Percentiles rank a stretch among this genome's conserved stretches.
phyloP scores from a whole-genome alignment of 1,140 invertebrate species.

The Hypsibius dujardini region DNA sequence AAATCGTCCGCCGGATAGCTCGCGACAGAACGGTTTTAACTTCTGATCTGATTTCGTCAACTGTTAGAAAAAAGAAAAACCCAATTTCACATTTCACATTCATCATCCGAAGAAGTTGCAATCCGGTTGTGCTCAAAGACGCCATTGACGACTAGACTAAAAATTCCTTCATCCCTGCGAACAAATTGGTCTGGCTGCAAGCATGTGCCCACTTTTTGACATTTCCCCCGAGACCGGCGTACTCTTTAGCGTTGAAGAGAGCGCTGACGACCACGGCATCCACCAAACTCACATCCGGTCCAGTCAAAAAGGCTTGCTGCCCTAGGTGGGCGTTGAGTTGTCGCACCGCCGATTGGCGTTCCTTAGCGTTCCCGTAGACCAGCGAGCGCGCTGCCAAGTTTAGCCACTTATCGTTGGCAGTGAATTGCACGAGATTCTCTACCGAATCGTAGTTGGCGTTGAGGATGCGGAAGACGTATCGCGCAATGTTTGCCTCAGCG shows the following conservation, averaged over 20 bases:
- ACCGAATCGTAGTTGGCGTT: neutral
- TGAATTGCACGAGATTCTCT: neutral
- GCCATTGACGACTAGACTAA: neutral
- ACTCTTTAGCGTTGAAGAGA: neutral
- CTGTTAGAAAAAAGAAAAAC: neutral
- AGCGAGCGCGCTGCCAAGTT: neutral
- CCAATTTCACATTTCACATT: neutral
- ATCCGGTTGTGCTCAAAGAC: too few relatives aligned
- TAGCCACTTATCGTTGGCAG: slow-evolving; percentile 4
- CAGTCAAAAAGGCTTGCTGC: neutral
- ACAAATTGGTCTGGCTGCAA: neutral
- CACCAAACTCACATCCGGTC: neutral
- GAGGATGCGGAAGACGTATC: neutral
- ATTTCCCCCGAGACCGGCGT: neutral
- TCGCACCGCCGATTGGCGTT: neutral
- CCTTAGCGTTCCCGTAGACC: slow-evolving; percentile 4
- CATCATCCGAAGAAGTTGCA: neutral
- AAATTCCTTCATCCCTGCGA: neutral
- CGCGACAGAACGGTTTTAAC: neutral
- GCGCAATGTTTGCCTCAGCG: neutral
- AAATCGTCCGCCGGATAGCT: neutral
- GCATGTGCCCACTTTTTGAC: neutral
- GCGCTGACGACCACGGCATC: neutral
- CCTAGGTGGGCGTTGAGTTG: neutral
- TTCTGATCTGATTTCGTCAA: too few relatives aligned